Evolutionary conservation across 2,113 vertebrate species (phyloP), one percentile per base, ranked within the genome.

Genomic region (Pterophyllum scalare): DNA sequence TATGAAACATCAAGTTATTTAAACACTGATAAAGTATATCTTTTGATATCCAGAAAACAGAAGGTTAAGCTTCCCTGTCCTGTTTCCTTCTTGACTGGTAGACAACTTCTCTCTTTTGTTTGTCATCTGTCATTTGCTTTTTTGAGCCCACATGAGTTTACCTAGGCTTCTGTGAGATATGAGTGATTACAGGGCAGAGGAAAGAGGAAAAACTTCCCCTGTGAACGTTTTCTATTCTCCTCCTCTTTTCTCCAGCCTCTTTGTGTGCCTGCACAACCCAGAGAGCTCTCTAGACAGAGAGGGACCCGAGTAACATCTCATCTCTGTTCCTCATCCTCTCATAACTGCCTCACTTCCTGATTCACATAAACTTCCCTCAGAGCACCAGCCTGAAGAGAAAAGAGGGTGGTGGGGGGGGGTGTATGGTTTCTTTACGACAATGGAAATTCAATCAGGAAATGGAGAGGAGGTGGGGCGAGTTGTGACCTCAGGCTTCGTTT

Each of bases 401-500:
- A 60, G 76, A 9, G 65, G 65, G 17, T 59, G 31, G 26, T 72
- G 67, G 62, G 20, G 62, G 20, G 38, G 84, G 38, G 84, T 90
- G 91, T 95, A 89, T 86, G 15, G 91, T 96, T 94, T 94, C 95
- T 80, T 83, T 52, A 57, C 84, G 89, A 96, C 94, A 95, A 96
- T 96, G 96, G 96, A 96, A 96, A 96, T 87, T 94, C 95, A 94
- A 95, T 96, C 95, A 94, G 95, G 94, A 96, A 95, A 94, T 91
- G 90, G 93, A 94, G 92, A 90, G 88, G 92, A 91, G 92, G 93
- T 61, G 91, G 87, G 91, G 87, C 70, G 81, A 90, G 87, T 43
- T 43, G 84, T 59, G 83, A 90, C 88, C 91, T 84, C 76, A 7
- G 88, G 84, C 91, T 92, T 31, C 40, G 65, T 88, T 87, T 88